Evolutionary conservation across 2,888 invertebrate genomes (phyloP).

Genomic region (Sepioteuthis lessoniana): DNA sequence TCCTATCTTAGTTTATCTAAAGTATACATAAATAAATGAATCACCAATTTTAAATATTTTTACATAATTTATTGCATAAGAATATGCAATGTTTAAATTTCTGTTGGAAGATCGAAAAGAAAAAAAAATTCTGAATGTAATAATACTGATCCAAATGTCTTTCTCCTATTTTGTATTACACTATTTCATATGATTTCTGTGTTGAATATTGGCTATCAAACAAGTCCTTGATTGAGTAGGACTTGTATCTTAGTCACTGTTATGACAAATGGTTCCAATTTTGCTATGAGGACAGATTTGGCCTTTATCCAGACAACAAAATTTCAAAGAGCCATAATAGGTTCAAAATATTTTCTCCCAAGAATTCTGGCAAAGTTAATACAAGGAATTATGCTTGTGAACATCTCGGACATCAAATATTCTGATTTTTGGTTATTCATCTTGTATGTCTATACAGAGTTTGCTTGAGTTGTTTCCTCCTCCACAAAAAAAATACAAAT

Average conservation of each 20-base stretch:
- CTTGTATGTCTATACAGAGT: not conserved
- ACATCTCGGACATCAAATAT: not conserved
- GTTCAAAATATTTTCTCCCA: conserved; percentile 18
- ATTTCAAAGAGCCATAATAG: not conserved
- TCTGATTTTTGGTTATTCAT: conserved; percentile 11
- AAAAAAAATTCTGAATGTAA: not conserved
- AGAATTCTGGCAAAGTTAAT: not conserved
- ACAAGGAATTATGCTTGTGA: not conserved
- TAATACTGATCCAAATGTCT: not conserved
- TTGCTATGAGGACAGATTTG: conserved; percentile 2
- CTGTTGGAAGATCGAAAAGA: not conserved
- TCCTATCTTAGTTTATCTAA: not conserved
- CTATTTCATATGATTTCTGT: not conserved
- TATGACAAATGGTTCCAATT: conserved; percentile 33
- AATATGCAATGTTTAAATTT: not conserved
- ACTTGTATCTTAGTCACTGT: not conserved
- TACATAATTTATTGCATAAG: not conserved
- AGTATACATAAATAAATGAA: not conserved
- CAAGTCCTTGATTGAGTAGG: not conserved
- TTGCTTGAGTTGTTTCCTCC: not conserved
- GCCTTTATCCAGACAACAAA: not conserved
- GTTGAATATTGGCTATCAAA: not conserved
- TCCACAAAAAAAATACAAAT: not conserved
- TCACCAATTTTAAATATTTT: not conserved
- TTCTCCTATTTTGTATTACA: conserved; percentile 9